These are phyloP conservation scores for Bergia sp. DNA, from an alignment of 92 coral and sea anemone species.

Conservation along the genomic window DNA sequence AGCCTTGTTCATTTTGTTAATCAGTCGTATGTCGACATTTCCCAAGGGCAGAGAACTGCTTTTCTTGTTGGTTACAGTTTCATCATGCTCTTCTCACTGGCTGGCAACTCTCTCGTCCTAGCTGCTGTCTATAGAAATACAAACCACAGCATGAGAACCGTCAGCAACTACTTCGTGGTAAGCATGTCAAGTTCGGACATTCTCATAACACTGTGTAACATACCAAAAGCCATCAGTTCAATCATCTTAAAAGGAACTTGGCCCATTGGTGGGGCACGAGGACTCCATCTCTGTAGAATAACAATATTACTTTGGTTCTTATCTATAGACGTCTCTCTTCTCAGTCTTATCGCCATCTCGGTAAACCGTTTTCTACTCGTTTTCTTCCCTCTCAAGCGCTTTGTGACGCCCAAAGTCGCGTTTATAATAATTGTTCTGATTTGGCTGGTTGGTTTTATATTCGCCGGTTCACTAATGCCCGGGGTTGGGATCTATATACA, in stretches of 20 bases:
- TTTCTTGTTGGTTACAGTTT: slow-evolving; percentile 14
- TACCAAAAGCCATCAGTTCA: slow-evolving; percentile 39
- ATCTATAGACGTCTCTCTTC: slow-evolving; percentile 38
- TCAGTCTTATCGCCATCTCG: slow-evolving; percentile 35
- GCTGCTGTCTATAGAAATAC: slow-evolving; percentile 32
- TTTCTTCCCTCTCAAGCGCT: slow-evolving; percentile 34
- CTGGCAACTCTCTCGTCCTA: slow-evolving; percentile 32
- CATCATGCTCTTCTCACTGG: slow-evolving; percentile 23
- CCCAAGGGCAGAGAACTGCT: neutral
- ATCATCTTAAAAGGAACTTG: slow-evolving; percentile 29
- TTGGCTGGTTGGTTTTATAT: slow-evolving; percentile 18
- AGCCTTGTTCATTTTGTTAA: neutral
- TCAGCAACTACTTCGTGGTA: slow-evolving; percentile 22
- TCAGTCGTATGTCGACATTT: neutral
- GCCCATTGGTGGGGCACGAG: slow-evolving; percentile 1
- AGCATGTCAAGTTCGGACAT: slow-evolving; percentile 41
- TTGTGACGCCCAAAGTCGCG: slow-evolving; percentile 11
- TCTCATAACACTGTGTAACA: slow-evolving; percentile 21
- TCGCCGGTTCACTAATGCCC: slow-evolving; percentile 35
- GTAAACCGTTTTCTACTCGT: slow-evolving; percentile 32
- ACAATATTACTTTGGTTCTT: slow-evolving; percentile 35
- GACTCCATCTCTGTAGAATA: slow-evolving; percentile 33
- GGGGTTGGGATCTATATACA: slow-evolving; percentile 9
- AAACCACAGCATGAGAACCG: slow-evolving; percentile 42
- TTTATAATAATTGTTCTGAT: slow-evolving; percentile 1